Conservation (phyloP, 2,797 vertebrate species). For the Sebastes variabilis region DNA sequence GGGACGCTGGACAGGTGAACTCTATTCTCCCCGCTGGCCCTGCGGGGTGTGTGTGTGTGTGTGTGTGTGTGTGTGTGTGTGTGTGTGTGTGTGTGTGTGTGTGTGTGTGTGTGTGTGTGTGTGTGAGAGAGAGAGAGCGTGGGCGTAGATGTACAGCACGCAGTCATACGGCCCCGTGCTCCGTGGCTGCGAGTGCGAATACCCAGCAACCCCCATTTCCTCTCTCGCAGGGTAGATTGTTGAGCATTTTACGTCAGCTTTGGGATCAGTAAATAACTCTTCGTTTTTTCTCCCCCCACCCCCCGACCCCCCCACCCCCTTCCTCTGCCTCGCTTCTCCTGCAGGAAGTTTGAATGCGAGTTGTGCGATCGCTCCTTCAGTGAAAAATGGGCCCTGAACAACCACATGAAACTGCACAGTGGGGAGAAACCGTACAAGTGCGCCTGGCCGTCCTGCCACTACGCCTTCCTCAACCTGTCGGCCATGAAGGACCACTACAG, state of each 20-base stretch:
- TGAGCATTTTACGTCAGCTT: conserved; percentile 67
- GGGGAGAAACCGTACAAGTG: conserved; percentile 98
- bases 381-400: conserved; percentile 98
- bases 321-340: conserved; percentile 35
- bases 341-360: conserved; percentile 95
- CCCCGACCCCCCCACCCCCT: not conserved
- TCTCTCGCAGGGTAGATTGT: conserved; percentile 66
- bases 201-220: conserved; percentile 67
- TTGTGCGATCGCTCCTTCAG: conserved; percentile 96
- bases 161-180: conserved; percentile 55
- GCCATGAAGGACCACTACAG: conserved; percentile 99
- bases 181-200: conserved; percentile 64
- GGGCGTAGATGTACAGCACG: conserved; percentile 54
- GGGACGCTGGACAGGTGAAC: conserved; percentile 95
- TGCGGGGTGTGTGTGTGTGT: conserved; percentile 15
- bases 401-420: conserved; percentile 98
- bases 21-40: conserved; percentile 94
- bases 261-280: conserved; percentile 77
- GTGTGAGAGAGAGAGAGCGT: conserved; percentile 74
- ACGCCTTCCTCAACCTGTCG: conserved; percentile 95
- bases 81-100: conserved; percentile 42
- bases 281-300: conserved; percentile 18
- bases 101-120: conserved; percentile 36
- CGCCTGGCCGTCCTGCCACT: conserved; percentile 95
- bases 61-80: conserved; percentile 13